phyloP scores from a whole-genome alignment of 2,888 invertebrate species.

The Diaperis boleti region DNA sequence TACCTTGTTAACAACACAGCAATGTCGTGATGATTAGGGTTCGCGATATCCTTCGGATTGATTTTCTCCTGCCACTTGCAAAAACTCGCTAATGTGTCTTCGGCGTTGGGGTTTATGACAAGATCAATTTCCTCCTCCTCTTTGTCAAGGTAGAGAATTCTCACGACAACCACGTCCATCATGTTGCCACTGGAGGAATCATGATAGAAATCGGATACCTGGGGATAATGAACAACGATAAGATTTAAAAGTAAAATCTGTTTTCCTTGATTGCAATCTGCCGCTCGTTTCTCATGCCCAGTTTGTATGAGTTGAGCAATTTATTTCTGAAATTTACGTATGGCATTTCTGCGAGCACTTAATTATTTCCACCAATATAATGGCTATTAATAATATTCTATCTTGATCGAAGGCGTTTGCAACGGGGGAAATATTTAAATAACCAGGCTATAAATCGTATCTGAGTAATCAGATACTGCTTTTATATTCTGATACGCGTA shows the following conservation, averaged over 20 bases:
- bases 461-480: conserved; percentile 37
- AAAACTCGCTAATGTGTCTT: conserved; percentile 73
- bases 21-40: conserved; percentile 74
- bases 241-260: conserved; percentile 22
- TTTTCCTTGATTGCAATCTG: conserved; percentile 17
- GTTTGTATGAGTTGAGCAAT: conserved; percentile 5
- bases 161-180: conserved; percentile 71
- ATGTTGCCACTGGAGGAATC: conserved; percentile 69
- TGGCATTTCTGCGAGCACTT: conserved; percentile 29
- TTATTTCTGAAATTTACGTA: conserved; percentile 22
- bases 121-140: conserved; percentile 69
- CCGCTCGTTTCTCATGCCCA: neutral
- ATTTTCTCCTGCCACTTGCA: conserved; percentile 74
- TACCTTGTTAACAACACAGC: conserved; percentile 72
- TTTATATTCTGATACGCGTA: conserved; percentile 30
- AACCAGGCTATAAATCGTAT: conserved; percentile 34
- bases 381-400: conserved; percentile 37
- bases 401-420: conserved; percentile 29
- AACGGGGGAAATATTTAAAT: conserved; percentile 36
- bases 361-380: conserved; percentile 35
- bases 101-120: conserved; percentile 67
- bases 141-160: conserved; percentile 70
- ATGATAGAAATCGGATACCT: conserved; percentile 67
- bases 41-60: conserved; percentile 69
- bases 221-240: conserved; percentile 27